Conservation (phyloP, 2,113 vertebrate genomes). For the Lontra canadensis region DNA sequence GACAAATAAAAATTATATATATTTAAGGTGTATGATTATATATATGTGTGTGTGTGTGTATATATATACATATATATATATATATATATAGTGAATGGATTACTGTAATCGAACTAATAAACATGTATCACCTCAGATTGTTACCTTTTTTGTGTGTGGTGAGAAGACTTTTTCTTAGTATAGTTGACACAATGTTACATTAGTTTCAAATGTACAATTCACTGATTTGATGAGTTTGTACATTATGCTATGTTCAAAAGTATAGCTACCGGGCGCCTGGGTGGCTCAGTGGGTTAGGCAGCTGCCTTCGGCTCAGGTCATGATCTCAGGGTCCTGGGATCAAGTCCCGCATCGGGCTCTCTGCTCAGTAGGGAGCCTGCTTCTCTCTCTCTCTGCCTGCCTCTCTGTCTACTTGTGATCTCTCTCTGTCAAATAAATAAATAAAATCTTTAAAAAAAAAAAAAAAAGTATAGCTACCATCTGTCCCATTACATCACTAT, state of each 20-base stretch:
- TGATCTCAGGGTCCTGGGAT: too few species aligned
- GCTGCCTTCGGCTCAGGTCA: too few species aligned
- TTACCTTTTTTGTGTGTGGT: not conserved
- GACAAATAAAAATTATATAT: not conserved
- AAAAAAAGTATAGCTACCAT: not conserved
- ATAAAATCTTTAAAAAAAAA: too few species aligned
- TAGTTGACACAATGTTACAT: not conserved
- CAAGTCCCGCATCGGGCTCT: too few species aligned
- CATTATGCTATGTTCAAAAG: not conserved
- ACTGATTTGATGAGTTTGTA: not conserved
- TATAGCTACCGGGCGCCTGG: not conserved
- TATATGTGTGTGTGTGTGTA: fast-evolving
- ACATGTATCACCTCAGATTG: not conserved
- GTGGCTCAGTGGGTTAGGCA: too few species aligned
- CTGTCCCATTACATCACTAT: not conserved
- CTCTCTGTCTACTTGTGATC: too few species aligned
- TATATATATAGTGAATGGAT: not conserved
- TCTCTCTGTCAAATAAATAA: too few species aligned
- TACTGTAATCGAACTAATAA: not conserved
- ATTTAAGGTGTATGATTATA: not conserved
- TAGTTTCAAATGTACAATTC: not conserved
- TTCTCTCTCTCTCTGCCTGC: too few species aligned
- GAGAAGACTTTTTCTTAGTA: not conserved
- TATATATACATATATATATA: fast-evolving
- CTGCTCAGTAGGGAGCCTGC: too few species aligned